phyloP scores from a whole-genome alignment of 2,113 vertebrate species.

The Jaculus jaculus region DNA sequence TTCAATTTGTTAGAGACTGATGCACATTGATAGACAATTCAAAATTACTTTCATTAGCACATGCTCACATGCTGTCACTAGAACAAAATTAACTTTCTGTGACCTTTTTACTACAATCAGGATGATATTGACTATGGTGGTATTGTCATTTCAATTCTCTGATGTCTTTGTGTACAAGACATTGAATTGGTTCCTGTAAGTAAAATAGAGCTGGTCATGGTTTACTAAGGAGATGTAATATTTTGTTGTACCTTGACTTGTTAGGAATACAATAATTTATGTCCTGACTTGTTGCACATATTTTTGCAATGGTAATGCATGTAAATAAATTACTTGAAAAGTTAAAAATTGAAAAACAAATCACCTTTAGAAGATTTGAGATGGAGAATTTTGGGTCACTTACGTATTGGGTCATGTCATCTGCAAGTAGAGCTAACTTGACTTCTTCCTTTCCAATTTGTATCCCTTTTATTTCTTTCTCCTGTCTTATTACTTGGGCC shows the following conservation, averaged over 20 bases:
- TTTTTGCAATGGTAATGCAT: conserved; percentile 68
- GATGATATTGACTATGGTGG: background rate
- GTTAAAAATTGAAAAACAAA: background rate
- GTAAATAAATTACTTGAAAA: conserved; percentile 78
- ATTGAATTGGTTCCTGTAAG: conserved; percentile 37
- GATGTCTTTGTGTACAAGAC: background rate
- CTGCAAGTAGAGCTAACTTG: no score
- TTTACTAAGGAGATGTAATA: conserved; percentile 34
- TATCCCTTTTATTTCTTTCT: no score
- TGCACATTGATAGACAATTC: conserved; percentile 52
- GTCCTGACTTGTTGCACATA: conserved; percentile 65
- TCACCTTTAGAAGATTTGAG: no score
- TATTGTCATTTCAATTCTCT: conserved; percentile 34
- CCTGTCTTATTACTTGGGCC: no score
- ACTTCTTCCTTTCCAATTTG: no score
- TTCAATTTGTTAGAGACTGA: conserved; percentile 23
- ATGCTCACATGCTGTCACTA: conserved; percentile 26
- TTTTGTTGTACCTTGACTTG: conserved; percentile 52
- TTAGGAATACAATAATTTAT: conserved; percentile 59
- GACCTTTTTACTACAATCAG: conserved; percentile 16
- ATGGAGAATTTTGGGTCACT: no score
- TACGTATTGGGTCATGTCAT: no score
- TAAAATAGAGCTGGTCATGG: conserved; percentile 21
- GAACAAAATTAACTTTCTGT: conserved; percentile 48
- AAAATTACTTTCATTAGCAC: conserved; percentile 39